phyloP scores from a whole-genome alignment of 2,888 invertebrate species.

The Opisthograptis luteolata region DNA sequence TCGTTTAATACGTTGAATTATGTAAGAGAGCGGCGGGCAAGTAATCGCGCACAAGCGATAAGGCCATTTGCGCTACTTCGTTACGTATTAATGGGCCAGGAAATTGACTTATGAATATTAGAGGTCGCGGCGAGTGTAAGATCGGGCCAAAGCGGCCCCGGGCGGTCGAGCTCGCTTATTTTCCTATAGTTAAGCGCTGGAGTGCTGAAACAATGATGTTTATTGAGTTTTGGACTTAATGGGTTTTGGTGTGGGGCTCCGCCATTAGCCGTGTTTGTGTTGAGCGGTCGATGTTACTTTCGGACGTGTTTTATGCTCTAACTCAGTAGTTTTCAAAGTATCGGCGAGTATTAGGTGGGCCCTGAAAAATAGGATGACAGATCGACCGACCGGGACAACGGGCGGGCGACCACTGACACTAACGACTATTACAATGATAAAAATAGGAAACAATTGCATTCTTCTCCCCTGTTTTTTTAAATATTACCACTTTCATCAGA shows the following conservation, averaged over 20 bases:
- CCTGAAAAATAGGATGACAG: too few relatives aligned
- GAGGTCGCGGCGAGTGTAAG: conserved; percentile 76
- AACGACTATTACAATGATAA: too few relatives aligned
- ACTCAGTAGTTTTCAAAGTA: too few relatives aligned
- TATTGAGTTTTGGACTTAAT: conserved; percentile 80
- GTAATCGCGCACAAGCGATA: conserved; percentile 85
- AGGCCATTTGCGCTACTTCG: conserved; percentile 85
- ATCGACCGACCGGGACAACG: too few relatives aligned
- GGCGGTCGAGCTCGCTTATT: conserved; percentile 69
- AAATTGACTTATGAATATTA: conserved; percentile 85
- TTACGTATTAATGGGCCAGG: conserved; percentile 84
- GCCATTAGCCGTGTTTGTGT: conserved; percentile 74
- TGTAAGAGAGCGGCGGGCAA: conserved; percentile 83
- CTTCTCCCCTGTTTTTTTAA: too few relatives aligned
- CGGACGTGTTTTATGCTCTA: conserved; percentile 11
- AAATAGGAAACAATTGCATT: too few relatives aligned
- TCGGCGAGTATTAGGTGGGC: too few relatives aligned
- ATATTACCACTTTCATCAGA: too few relatives aligned
- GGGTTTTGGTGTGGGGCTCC: conserved; percentile 67
- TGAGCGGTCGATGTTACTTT: conserved; percentile 28
- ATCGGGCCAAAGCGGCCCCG: conserved; percentile 78
- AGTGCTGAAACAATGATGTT: conserved; percentile 71
- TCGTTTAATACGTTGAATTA: conserved; percentile 86
- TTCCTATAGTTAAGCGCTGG: conserved; percentile 79
- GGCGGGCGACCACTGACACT: too few relatives aligned